Percentiles rank a stretch among this genome's conserved stretches.
Evolutionary conservation across 2,888 invertebrate genomes (phyloP).

Genomic region (Amiota mariae): DNA sequence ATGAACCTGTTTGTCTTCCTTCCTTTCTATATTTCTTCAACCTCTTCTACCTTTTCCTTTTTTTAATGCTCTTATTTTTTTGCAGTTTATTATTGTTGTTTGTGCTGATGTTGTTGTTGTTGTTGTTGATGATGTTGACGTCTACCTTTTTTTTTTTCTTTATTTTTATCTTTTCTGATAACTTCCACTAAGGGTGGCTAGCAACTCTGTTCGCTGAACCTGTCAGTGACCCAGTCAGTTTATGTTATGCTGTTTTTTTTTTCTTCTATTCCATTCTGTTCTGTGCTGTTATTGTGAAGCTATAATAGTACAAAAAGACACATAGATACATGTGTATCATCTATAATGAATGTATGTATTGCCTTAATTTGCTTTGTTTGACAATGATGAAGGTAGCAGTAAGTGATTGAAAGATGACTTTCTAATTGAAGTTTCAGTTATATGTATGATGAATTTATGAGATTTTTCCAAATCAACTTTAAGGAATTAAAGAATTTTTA

Average conservation of each 20-base stretch:
- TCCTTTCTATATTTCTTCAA: not conserved
- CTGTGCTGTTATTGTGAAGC: too few relatives aligned
- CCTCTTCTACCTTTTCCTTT: too few relatives aligned
- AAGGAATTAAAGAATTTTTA: too few relatives aligned
- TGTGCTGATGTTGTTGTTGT: not conserved
- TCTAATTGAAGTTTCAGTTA: too few relatives aligned
- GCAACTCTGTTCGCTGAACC: conserved; percentile 8
- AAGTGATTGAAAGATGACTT: too few relatives aligned
- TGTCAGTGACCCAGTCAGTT: conserved; percentile 21
- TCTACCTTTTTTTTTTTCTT: conserved; percentile 1
- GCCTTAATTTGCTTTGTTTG: too few relatives aligned
- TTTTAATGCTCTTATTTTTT: not conserved
- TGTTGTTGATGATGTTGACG: not conserved
- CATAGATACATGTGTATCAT: not conserved
- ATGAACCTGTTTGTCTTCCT: not conserved
- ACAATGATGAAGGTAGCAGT: too few relatives aligned
- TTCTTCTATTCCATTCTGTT: not conserved
- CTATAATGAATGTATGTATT: too few relatives aligned
- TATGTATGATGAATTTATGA: too few relatives aligned
- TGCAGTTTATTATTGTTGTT: conserved; percentile 1
- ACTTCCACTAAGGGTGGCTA: conserved; percentile 11
- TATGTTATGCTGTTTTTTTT: not conserved
- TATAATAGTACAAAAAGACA: not conserved
- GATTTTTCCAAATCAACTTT: too few relatives aligned
- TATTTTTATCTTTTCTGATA: not conserved